Percentiles rank a stretch among this genome's conserved stretches.
Conservation (phyloP, 2,113 vertebrate genomes). For the Lates calcarifer region DNA sequence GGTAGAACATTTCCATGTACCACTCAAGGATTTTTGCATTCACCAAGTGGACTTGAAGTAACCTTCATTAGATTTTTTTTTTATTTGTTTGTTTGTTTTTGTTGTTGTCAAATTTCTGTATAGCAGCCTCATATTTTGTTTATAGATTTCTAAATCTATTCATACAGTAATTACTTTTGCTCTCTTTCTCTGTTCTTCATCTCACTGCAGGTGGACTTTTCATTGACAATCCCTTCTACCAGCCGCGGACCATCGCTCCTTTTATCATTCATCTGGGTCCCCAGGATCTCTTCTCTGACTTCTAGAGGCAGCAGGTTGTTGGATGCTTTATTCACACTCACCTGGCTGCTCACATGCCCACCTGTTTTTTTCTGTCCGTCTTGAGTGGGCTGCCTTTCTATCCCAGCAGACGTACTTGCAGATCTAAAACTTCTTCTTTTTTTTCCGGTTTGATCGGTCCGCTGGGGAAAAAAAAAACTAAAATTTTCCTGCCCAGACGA, state of each 20-base stretch:
- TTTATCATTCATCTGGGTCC: conserved; percentile 99
- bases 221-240: conserved; percentile 99
- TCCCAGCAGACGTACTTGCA: conserved; percentile 44
- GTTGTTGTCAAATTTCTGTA: background rate
- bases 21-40: background rate
- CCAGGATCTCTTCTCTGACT: conserved; percentile 99
- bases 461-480: conserved; percentile 22
- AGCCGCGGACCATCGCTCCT: conserved; percentile 97
- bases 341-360: conserved; percentile 40
- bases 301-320: conserved; percentile 94
- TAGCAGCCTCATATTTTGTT: background rate
- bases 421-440: conserved; percentile 41
- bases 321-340: conserved; percentile 31
- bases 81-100: no score
- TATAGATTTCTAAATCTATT: background rate
- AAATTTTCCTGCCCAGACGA: background rate
- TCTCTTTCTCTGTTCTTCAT: conserved; percentile 63
- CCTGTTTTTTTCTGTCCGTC: conserved; percentile 54
- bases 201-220: conserved; percentile 98
- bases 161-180: conserved; percentile 20
- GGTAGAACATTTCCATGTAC: background rate
- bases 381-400: conserved; percentile 22
- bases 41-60: background rate
- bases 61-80: background rate
- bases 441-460: conserved; percentile 34